These are phyloP conservation scores for Patella depressa DNA, from an alignment of 2,888 invertebrate genomes.

Conservation along the genomic window DNA sequence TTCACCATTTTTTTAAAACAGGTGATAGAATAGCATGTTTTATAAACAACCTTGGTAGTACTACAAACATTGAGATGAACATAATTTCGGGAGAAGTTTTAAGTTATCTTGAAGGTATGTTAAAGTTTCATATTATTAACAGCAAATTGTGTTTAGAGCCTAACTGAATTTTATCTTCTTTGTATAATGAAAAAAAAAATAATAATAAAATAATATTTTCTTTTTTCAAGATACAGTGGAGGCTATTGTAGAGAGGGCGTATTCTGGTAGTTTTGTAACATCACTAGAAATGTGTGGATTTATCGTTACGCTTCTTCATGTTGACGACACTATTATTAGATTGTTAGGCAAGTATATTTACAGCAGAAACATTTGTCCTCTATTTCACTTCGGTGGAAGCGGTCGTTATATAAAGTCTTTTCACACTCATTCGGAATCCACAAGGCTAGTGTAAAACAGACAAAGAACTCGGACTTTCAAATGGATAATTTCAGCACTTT, in stretches of 20 bases:
- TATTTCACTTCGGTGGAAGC: no score
- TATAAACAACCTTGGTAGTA: slow-evolving; percentile 84
- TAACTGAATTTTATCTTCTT: neutral
- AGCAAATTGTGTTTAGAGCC: neutral
- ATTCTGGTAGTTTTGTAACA: slow-evolving; percentile 78
- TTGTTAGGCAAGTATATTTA: slow-evolving; percentile 47
- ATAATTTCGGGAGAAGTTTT: slow-evolving; percentile 80
- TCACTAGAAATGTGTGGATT: slow-evolving; percentile 85
- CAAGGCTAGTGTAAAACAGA: no score
- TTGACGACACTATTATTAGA: slow-evolving; percentile 54
- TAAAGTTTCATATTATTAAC: neutral
- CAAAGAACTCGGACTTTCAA: no score
- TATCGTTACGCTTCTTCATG: slow-evolving; percentile 78
- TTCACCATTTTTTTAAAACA: slow-evolving; percentile 25
- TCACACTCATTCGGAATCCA: no score
- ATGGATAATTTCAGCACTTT: no score
- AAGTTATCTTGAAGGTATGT: slow-evolving; percentile 74
- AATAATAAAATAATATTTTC: neutral
- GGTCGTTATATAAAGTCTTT: no score
- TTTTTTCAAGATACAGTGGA: slow-evolving; percentile 48
- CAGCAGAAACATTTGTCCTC: neutral
- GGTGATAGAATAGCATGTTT: slow-evolving; percentile 76
- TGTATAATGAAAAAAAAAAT: neutral
- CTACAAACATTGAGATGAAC: slow-evolving; percentile 83
- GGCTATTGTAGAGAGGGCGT: slow-evolving; percentile 74